Evolutionary conservation across 2,888 invertebrate species (phyloP), one percentile per base, ranked within the genome.

Genomic region (Lypha dubia): DNA sequence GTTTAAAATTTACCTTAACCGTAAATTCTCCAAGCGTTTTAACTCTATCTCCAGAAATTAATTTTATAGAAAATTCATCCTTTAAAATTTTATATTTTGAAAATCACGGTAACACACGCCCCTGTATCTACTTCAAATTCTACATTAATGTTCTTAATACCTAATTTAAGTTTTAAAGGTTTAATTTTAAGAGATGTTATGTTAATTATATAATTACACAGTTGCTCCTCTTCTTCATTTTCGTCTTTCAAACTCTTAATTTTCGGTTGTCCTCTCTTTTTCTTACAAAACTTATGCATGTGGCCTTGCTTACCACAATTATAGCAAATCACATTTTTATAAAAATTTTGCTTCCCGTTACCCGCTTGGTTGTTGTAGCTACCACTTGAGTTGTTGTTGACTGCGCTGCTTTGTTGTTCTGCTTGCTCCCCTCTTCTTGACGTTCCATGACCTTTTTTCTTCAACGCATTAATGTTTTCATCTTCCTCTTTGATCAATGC

Each of bases 121-220:
- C 79, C 86, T 22, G 84, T 60, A 65, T 86, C 84, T 11, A 86
- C 38, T 67, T 84, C 86, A 77, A 84, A 81, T 46, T 67, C 76
- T 17, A 79, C 13, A 51, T 53, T 7, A 44, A 22, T 51, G 28
- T 74, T 63, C 44, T 79, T 60, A 73, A 73, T 73, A 46, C 58
- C 13, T 63, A 70, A 60, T 60, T 58, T 22, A 20, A 77, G 7
- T 77, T 68, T 77, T 35, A 77, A 20, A 17, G 67, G 35, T 20
- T 70, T 79, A 77, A 22, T 70, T 49, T 62, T 77, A 77, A 51
- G 41, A 60, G 38, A 68, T 38, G 38, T n/a, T 49, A 77, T 68
- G 8, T 60, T 79, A 79, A 70, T 79, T 70, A 79, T 71, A 70
- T 15, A 62, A 79, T 79, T 70, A 63, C 60, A 53, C 35, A 11